Evolutionary conservation across 2,113 vertebrate species (phyloP), one percentile per base, ranked within the genome.

Genomic region (Odontesthes bonariensis): DNA sequence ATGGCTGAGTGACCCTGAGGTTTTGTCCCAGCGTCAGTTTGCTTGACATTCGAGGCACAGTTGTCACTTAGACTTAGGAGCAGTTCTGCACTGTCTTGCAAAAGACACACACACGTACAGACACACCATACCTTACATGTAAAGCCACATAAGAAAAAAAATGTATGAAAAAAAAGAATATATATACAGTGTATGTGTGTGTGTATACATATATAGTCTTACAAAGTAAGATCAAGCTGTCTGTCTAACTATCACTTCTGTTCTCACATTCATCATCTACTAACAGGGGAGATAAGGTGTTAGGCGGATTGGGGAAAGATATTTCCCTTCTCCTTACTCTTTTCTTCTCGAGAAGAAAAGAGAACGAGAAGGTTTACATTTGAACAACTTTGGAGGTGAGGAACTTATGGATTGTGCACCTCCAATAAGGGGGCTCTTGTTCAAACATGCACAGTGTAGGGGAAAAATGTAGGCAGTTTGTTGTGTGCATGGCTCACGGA

Each of bases 1-100:
- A 91, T 89, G 86, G 80, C 80, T 74, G 63, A 79, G 72, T 79
- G 83, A 83, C 77, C 89, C 84, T 69, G 70, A 85, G 86, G 73
- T 85, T 85, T 65, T 74, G 69, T 88, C 62, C 74, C 83, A 68
- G 69, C n/a, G 22, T 89, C 84, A 84, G 47, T 86, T 84, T 79
- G 60, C 71, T 85, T 89, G 85, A 90, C 83, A 83, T 89, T 80
- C 66, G 80, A 75, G 69, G 77, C 77, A 79, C 77, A 85, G 75
- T 83, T 88, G 80, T 88, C 82, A 87, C 80, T 77, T 69, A 65
- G 61, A 83, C 74, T 85, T 79, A 75, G 57, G 71, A 65, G 70
- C 73, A 54, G 61, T 77, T 73, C 66, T 59, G 38, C 65, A 56
- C 42, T 11, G 23, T 56, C 55, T 57, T 0, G 0, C 51, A 64